phyloP scores from a whole-genome alignment of 2,797 vertebrate genomes.

The Prionace glauca region DNA sequence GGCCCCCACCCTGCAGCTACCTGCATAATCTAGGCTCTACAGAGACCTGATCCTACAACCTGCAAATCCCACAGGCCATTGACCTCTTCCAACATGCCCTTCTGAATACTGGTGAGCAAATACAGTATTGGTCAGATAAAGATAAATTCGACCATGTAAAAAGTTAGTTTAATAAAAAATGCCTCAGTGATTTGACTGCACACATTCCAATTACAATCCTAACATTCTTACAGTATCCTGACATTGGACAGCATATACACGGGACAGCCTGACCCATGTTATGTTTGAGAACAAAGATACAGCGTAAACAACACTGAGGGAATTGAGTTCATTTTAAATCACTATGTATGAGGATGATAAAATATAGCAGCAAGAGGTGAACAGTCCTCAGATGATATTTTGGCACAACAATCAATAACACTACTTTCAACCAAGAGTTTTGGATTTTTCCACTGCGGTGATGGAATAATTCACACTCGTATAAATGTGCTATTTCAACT shows the following conservation, averaged over 20 bases:
- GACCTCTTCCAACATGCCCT: neutral
- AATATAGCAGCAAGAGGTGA: neutral
- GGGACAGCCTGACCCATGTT: neutral
- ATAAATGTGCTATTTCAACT: neutral
- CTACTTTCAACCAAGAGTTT: neutral
- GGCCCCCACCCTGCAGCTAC: no score
- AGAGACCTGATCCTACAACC: neutral
- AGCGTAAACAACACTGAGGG: neutral
- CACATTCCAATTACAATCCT: neutral
- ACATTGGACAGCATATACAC: neutral
- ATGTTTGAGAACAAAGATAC: neutral
- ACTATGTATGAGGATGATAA: neutral
- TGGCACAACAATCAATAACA: neutral
- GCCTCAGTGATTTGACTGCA: neutral
- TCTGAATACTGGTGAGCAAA: neutral
- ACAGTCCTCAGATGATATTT: no score
- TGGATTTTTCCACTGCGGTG: neutral
- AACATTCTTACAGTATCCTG: slow-evolving; percentile 4
- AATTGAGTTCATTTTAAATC: slow-evolving; percentile 14
- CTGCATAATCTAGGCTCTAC: neutral
- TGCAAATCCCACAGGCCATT: neutral
- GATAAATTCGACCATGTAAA: neutral
- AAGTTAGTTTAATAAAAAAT: neutral
- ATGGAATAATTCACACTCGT: neutral
- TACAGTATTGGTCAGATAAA: neutral